A percentile compares a stretch with the other conserved stretches of the same genome.
Evolutionary conservation across 23 tunicate species (phyloP).

Genomic region (Halocynthia roretzi): DNA sequence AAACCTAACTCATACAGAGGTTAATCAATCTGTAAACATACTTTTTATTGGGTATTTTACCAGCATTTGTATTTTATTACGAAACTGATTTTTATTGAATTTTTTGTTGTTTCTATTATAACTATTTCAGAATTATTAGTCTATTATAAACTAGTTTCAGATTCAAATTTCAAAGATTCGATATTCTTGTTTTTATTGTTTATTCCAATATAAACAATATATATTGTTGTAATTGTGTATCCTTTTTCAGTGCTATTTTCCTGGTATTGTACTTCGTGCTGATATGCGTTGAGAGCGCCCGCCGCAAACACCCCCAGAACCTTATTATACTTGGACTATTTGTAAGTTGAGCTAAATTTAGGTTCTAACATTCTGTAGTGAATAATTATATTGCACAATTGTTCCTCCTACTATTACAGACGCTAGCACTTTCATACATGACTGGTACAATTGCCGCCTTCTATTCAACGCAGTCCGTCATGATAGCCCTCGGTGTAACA

Average conservation of each 20-base stretch:
- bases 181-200: background rate
- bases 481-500: slow-evolving; percentile 80
- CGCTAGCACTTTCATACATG: slow-evolving; percentile 83
- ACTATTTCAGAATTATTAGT: no score
- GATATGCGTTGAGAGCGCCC: slow-evolving; percentile 56
- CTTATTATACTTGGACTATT: slow-evolving; percentile 52
- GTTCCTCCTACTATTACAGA: slow-evolving; percentile 33
- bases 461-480: slow-evolving; percentile 52
- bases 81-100: no score
- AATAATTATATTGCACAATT: background rate
- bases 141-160: no score
- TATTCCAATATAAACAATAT: background rate
- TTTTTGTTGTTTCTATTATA: no score
- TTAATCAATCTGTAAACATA: no score
- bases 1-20: no score
- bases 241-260: slow-evolving; percentile 49
- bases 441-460: slow-evolving; percentile 84
- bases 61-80: no score
- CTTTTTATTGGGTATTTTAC: no score
- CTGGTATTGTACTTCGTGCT: slow-evolving; percentile 61
- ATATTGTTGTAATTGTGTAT: background rate
- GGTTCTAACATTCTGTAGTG: background rate
- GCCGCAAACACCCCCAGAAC: slow-evolving; percentile 65
- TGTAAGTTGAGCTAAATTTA: slow-evolving; percentile 36
- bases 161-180: no score